Evolutionary conservation across 2,888 invertebrate species (phyloP).

Genomic region (Monopis laevigella): DNA sequence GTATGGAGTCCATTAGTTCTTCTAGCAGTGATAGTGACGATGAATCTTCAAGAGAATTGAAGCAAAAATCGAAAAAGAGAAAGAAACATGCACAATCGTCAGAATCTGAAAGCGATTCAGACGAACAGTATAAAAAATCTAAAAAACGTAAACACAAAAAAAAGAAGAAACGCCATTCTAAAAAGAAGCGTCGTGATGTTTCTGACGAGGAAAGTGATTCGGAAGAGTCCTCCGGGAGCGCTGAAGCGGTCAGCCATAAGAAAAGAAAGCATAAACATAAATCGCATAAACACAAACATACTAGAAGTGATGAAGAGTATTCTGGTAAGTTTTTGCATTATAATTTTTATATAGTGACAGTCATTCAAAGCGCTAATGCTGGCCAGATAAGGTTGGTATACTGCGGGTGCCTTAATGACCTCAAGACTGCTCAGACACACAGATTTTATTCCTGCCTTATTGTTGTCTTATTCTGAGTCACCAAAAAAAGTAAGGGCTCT

Average conservation of each 20-base stretch:
- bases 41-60: constrained; percentile 44
- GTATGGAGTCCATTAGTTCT: constrained; percentile 45
- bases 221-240: constrained; percentile 40
- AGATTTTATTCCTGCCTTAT: too few relatives aligned
- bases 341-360: too few relatives aligned
- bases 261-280: constrained; percentile 56
- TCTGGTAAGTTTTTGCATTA: constrained; percentile 24
- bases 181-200: constrained; percentile 48
- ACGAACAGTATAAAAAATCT: constrained; percentile 38
- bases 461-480: too few relatives aligned
- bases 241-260: constrained; percentile 48
- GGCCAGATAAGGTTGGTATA: too few relatives aligned
- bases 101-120: constrained; percentile 50
- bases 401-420: too few relatives aligned
- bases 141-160: constrained; percentile 63
- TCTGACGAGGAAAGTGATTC: constrained; percentile 38
- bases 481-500: too few relatives aligned
- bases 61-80: constrained; percentile 46
- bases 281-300: constrained; percentile 2
- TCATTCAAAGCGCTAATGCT: too few relatives aligned
- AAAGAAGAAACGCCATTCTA: constrained; percentile 60
- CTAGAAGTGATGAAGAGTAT: constrained; percentile 29
- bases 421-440: too few relatives aligned
- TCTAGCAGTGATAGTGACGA: constrained; percentile 53
- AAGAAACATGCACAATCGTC: constrained; percentile 52